phyloP scores from a whole-genome alignment of 2,113 vertebrate species.

The Daphoenositta chrysoptera region DNA sequence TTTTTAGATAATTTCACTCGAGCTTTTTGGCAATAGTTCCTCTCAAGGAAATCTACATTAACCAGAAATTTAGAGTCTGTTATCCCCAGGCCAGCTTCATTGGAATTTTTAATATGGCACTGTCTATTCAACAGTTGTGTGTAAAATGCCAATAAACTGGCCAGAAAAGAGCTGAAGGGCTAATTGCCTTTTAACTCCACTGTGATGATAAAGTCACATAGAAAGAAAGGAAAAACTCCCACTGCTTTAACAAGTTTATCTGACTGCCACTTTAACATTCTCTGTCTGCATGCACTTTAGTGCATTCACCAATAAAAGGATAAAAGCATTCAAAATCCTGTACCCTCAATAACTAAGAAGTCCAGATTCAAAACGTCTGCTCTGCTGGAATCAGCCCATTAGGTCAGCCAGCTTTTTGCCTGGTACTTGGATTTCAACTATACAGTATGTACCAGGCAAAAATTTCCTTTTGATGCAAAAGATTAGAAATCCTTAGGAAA shows the following conservation, averaged over 20 bases:
- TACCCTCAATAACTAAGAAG: conserved; percentile 36
- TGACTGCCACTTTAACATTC: conserved; percentile 77
- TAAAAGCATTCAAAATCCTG: conserved; percentile 69
- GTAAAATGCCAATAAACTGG: conserved; percentile 78
- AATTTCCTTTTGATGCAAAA: conserved; percentile 5
- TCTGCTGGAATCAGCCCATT: conserved; percentile 32
- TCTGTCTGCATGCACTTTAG: conserved; percentile 77
- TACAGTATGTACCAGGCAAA: background rate
- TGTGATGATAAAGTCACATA: conserved; percentile 75
- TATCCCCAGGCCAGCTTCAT: conserved; percentile 65
- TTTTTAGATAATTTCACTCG: conserved; percentile 65
- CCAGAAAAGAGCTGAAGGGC: conserved; percentile 74
- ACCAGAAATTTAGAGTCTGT: conserved; percentile 65
- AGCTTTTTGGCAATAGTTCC: conserved; percentile 62
- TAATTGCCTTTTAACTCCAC: conserved; percentile 81
- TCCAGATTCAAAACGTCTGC: conserved; percentile 69
- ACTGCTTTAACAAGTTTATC: conserved; percentile 81
- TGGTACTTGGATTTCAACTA: background rate
- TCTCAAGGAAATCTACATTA: conserved; percentile 51
- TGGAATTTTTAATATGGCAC: conserved; percentile 76
- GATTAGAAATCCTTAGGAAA: conserved; percentile 5
- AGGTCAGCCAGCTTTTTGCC: conserved; percentile 1
- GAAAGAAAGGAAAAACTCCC: conserved; percentile 76
- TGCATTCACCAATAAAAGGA: conserved; percentile 78
- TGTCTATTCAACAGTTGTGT: conserved; percentile 76